A percentile compares a stretch with the other conserved stretches of the same genome.
Conservation (phyloP, 2,113 vertebrate genomes). For the Melanerpes formicivorus region DNA sequence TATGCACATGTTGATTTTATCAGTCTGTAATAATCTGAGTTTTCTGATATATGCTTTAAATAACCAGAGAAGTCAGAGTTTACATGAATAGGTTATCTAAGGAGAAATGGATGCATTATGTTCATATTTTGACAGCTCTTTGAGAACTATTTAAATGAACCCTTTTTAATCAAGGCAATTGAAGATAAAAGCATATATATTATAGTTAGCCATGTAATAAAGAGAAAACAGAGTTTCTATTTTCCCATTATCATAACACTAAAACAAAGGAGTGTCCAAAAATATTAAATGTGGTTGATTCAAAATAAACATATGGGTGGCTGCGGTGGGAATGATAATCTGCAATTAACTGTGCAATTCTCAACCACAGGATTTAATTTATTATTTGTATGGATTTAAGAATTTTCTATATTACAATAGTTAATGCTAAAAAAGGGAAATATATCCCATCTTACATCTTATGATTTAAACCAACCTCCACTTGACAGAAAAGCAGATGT, state of each 20-base stretch:
- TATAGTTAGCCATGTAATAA: neutral
- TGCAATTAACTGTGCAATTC: neutral
- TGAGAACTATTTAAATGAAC: neutral
- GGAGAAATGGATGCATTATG: slow-evolving; percentile 40
- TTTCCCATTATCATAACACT: neutral
- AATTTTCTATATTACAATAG: neutral
- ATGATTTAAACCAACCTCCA: neutral
- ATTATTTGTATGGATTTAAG: neutral
- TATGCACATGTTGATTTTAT: slow-evolving; percentile 6
- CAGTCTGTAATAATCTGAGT: slow-evolving; percentile 32
- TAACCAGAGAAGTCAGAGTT: slow-evolving; percentile 48
- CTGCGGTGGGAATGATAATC: neutral
- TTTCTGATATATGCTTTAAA: slow-evolving; percentile 60
- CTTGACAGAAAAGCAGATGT: neutral
- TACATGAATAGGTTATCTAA: slow-evolving; percentile 26
- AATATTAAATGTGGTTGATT: neutral
- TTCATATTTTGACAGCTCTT: slow-evolving; percentile 38
- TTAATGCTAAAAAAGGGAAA: neutral
- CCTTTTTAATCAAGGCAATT: slow-evolving; percentile 47
- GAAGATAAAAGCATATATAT: neutral
- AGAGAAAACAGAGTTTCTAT: neutral
- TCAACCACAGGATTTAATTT: neutral
- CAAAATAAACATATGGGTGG: neutral
- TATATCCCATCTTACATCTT: neutral
- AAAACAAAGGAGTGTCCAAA: neutral